Evolutionary conservation across 1,140 invertebrate genomes (phyloP), one percentile per base, ranked within the genome.

Genomic region (Hyphantria cunea): DNA sequence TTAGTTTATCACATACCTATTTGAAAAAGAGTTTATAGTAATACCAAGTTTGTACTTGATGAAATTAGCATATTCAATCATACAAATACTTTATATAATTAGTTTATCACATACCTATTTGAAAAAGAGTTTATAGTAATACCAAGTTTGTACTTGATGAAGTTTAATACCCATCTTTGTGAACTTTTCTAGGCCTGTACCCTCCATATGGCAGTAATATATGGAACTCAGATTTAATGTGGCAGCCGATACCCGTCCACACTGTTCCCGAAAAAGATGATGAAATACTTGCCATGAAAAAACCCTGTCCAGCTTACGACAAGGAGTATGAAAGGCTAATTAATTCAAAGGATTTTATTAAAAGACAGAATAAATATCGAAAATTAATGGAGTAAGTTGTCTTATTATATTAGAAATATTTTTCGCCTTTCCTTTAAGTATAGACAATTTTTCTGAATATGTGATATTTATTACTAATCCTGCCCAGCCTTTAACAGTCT

Each of bases 211-310:
- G 86, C 4, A 74, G 87, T 12, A 90, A 94, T 71, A 63, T 94
- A 3, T 98, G 96, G 95, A 93, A 97, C 78, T 58, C 72, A 0
- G 66, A 93, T 3, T 80, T 98, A 0, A 74, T 89, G 9, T 99
- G 97, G 97, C 97, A 98, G 84, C 97, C 97, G 0, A 96, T 98
- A 72, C 96, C 97, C 0, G 92, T 98, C 8, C 96, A 98, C 70
- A 96, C 97, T 0, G 72, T 92, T 13, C 95, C 95, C 0, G 92
- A 94, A 80, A 70, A 89, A 0, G 62, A 92, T 15, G 96, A 98
- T 91, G 75, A 93, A 64, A 78, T 97, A 15, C 72, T 96, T 31
- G 92, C 92, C 11, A 92, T 92, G 75, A 94, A 95, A 75, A 94
- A 93, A 65, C 86, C 91, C 12, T 97, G 96, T 80, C 91, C 93